phyloP scores from a whole-genome alignment of 2,888 invertebrate species.

The Frankliniella intonsa region DNA sequence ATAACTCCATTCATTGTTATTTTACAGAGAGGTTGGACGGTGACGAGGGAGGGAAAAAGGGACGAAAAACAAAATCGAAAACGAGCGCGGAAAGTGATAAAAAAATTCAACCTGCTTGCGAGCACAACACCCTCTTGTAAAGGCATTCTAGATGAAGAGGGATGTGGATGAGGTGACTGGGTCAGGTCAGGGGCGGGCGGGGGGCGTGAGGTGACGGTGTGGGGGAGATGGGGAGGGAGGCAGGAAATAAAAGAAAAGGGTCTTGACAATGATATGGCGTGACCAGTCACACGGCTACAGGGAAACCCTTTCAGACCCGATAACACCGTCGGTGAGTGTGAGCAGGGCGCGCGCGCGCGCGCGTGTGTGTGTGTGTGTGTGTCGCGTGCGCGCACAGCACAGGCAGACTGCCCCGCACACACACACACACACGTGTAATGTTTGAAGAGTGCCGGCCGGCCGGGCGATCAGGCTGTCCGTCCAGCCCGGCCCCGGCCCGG shows the following conservation, averaged over 20 bases:
- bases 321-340: background rate
- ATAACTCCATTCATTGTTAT: too few species aligned
- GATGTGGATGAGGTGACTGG: too few species aligned
- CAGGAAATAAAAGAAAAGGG: background rate
- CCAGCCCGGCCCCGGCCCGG: too few species aligned
- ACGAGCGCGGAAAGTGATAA: too few species aligned
- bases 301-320: constrained; percentile 18
- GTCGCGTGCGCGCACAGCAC: background rate
- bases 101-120: too few species aligned
- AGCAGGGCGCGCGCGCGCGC: background rate
- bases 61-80: too few species aligned
- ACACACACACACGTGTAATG: background rate
- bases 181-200: background rate
- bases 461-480: background rate
- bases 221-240: too few species aligned
- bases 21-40: too few species aligned
- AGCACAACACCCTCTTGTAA: too few species aligned
- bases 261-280: constrained; percentile 4
- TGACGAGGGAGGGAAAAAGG: too few species aligned
- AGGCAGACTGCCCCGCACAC: background rate
- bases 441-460: background rate
- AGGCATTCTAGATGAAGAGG: too few species aligned
- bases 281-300: constrained; percentile 18
- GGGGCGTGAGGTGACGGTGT: too few species aligned
- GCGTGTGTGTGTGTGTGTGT: background rate